Percentiles rank a stretch among this genome's conserved stretches.
Evolutionary conservation across 2,113 vertebrate species (phyloP).

Genomic region (Callocephalon fimbriatum): DNA sequence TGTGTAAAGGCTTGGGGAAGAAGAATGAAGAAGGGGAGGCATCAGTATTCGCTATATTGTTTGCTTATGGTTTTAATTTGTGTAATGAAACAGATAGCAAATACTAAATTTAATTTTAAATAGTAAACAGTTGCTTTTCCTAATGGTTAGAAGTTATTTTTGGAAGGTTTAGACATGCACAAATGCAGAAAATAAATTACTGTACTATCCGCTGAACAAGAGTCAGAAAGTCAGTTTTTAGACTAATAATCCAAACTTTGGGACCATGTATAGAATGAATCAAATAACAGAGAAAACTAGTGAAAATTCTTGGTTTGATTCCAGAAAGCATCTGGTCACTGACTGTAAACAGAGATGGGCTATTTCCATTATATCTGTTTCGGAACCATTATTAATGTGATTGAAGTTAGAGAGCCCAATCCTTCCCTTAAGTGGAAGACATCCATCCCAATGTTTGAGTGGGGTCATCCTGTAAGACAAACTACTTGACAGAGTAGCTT

Average conservation of each 20-base stretch:
- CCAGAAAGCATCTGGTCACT: background rate
- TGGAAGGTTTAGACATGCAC: background rate
- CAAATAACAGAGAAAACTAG: background rate
- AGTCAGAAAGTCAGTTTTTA: background rate
- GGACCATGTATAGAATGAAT: background rate
- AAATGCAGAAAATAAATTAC: background rate
- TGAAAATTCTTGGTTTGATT: background rate
- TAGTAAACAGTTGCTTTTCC: background rate
- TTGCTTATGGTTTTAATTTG: background rate
- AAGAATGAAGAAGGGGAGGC: background rate
- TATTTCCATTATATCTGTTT: background rate
- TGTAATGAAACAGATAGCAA: background rate
- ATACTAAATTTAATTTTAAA: background rate
- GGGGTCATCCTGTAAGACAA: background rate
- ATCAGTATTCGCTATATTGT: background rate
- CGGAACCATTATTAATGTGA: background rate
- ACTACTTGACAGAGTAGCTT: background rate
- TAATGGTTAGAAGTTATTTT: background rate
- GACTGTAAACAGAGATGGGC: background rate
- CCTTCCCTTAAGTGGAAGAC: background rate
- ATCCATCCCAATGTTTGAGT: rapidly evolving
- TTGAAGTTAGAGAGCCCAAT: background rate
- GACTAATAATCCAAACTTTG: background rate
- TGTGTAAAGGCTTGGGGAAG: background rate
- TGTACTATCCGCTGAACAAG: background rate